A percentile compares a stretch with the other conserved stretches of the same genome.
These are phyloP conservation scores for Perca flavescens DNA, from an alignment of 2,113 vertebrate species.

Conservation along the genomic window DNA sequence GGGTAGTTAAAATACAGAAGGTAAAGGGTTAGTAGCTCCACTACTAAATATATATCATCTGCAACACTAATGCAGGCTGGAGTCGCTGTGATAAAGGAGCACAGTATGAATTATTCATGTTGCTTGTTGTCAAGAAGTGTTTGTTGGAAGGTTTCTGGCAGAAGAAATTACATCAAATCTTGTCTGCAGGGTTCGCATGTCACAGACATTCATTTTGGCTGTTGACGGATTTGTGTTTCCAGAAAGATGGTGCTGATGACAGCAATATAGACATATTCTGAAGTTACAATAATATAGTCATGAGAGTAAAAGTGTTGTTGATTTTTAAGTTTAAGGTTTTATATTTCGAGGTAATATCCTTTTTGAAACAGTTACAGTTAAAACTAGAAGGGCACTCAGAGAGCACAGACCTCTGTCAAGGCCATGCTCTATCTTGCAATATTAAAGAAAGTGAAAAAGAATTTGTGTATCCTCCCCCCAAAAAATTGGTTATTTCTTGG, in stretches of 20 bases:
- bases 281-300: neutral
- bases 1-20: neutral
- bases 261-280: neutral
- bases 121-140: conserved; percentile 48
- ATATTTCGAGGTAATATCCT: neutral
- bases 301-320: neutral
- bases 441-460: too few relatives aligned
- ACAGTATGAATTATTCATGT: conserved; percentile 63
- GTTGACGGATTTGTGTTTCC: neutral
- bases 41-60: conserved; percentile 32
- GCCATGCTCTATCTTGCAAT: too few relatives aligned
- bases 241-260: conserved; percentile 15
- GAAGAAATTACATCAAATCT: conserved; percentile 24
- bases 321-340: neutral
- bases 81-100: conserved; percentile 37
- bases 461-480: too few relatives aligned
- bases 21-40: neutral
- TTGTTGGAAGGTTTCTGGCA: conserved; percentile 42
- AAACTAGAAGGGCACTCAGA: too few relatives aligned
- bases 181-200: conserved; percentile 23
- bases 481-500: too few relatives aligned
- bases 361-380: neutral
- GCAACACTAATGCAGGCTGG: conserved; percentile 10
- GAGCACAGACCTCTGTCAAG: too few relatives aligned
- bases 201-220: conserved; percentile 11